phyloP scores from a whole-genome alignment of 2,113 vertebrate species.

The Cyrtonyx montezumae region DNA sequence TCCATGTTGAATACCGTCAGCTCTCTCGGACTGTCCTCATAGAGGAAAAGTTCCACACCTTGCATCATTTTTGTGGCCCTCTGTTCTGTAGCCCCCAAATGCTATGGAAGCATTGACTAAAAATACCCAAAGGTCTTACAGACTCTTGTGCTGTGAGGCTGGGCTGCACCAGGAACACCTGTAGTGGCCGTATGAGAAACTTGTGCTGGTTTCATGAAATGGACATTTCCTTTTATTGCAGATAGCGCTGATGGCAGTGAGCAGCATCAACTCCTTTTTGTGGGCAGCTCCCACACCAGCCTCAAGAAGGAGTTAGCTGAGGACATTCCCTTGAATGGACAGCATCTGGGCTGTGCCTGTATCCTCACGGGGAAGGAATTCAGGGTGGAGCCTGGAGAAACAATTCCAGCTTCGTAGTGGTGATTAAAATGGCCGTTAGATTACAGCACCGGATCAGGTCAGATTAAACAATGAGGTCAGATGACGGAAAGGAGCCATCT shows the following conservation, averaged over 20 bases:
- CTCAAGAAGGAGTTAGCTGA: background rate
- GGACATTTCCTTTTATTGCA: background rate
- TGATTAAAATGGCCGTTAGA: slow-evolving; percentile 45
- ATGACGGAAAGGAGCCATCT: slow-evolving; percentile 58
- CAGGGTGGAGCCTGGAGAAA: slow-evolving; percentile 9
- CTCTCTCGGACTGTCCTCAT: no score
- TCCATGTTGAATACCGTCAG: no score
- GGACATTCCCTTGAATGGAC: background rate
- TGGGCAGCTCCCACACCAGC: background rate
- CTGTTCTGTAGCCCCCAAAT: background rate
- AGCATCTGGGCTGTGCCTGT: accelerated
- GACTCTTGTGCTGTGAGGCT: background rate
- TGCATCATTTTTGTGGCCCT: no score
- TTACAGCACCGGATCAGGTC: slow-evolving; percentile 45
- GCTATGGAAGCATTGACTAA: background rate
- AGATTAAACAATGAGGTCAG: slow-evolving; percentile 67
- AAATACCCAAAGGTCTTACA: background rate
- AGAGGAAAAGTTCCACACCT: no score
- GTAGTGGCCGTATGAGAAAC: background rate
- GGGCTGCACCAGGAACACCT: background rate
- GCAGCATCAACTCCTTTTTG: accelerated
- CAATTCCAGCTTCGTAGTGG: background rate
- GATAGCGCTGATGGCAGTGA: accelerated
- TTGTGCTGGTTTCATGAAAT: background rate
- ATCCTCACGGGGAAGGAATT: slow-evolving; percentile 29